Percentiles rank a stretch among this genome's conserved stretches.
Evolutionary conservation across 2,113 vertebrate genomes (phyloP).

Genomic region (Talpa occidentalis): DNA sequence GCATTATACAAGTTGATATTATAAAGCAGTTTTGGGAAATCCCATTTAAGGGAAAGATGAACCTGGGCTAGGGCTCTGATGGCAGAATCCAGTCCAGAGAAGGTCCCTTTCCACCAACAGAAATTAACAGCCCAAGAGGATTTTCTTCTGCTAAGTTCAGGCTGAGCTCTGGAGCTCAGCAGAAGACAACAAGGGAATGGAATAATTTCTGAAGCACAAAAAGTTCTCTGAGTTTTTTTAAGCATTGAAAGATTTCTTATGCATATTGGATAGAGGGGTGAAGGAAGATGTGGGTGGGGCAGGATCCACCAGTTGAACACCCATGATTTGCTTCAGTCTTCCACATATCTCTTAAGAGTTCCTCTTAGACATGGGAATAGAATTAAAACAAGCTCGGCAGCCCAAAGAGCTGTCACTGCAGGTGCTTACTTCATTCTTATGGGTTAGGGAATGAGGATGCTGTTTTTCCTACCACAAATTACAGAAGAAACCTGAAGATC

Average conservation of each 20-base stretch:
- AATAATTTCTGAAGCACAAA: constrained; percentile 30
- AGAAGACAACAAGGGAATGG: neutral
- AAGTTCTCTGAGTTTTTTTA: neutral
- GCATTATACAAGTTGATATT: neutral
- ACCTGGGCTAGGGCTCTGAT: neutral
- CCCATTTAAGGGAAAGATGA: neutral
- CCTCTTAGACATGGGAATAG: neutral
- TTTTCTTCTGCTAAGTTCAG: constrained; percentile 39
- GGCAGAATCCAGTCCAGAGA: neutral
- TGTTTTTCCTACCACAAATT: fast-evolving
- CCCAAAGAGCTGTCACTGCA: neutral
- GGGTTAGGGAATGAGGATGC: neutral
- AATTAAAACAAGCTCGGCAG: neutral
- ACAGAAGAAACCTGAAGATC: neutral
- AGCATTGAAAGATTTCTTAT: constrained; percentile 9
- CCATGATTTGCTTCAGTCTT: neutral
- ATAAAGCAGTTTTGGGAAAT: neutral
- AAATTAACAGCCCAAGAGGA: neutral
- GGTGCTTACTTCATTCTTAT: neutral
- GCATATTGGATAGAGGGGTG: neutral
- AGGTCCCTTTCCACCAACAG: neutral
- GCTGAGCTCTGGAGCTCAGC: constrained; percentile 26
- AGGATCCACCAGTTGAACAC: neutral
- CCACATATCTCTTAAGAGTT: neutral
- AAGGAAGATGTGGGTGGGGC: too few relatives aligned